Evolutionary conservation across 2,888 invertebrate species (phyloP).

Genomic region (Andrena camellia): DNA sequence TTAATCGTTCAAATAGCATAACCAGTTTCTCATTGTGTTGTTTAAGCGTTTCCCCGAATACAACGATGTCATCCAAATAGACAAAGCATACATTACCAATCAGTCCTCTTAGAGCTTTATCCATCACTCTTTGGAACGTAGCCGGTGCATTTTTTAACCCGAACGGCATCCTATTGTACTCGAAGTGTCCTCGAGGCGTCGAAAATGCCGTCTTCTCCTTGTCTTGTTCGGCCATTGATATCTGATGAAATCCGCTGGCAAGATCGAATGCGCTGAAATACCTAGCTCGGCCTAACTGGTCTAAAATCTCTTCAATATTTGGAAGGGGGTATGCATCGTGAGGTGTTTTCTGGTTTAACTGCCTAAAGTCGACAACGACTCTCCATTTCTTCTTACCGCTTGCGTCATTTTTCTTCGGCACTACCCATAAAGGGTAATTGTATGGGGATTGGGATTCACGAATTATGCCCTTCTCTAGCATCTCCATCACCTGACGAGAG

Average conservation of each 20-base stretch:
- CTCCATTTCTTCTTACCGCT: constrained; percentile 13
- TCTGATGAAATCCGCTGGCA: constrained; percentile 33
- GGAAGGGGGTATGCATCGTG: neutral
- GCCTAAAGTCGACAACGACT: neutral
- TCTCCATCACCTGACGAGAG: neutral
- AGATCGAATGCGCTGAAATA: constrained; percentile 10
- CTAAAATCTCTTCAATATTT: neutral
- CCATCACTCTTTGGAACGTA: constrained; percentile 10
- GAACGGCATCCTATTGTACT: constrained; percentile 36
- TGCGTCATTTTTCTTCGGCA: neutral
- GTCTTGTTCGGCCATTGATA: neutral
- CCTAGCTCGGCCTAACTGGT: neutral
- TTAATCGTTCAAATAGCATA: neutral
- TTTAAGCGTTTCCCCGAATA: neutral
- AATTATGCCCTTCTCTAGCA: neutral
- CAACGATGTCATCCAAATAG: constrained; percentile 23
- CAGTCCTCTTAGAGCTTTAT: neutral
- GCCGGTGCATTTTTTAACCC: constrained; percentile 27
- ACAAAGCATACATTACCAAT: constrained; percentile 14
- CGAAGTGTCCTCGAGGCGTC: constrained; percentile 20
- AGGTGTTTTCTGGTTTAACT: neutral
- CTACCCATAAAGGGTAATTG: neutral
- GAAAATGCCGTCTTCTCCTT: constrained; percentile 22
- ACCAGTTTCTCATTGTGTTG: neutral
- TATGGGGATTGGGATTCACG: neutral